phyloP scores from a whole-genome alignment of 1,140 invertebrate species.

The Atta colombica region DNA sequence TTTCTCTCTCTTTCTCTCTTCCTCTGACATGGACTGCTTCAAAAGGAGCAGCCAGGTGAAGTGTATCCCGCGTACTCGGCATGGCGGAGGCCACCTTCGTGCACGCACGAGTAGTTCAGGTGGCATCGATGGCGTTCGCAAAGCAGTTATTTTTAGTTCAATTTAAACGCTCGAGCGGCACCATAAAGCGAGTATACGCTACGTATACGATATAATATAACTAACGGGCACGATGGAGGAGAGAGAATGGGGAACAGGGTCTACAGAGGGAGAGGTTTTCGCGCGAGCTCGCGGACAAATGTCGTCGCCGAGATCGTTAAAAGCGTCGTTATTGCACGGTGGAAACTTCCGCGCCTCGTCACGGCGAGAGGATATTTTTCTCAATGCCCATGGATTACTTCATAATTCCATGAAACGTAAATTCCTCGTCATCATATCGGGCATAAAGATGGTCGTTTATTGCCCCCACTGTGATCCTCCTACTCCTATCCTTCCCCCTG shows the following conservation, averaged over 20 bases:
- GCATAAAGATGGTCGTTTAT: constrained; percentile 45
- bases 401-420: constrained; percentile 44
- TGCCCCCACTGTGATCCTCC: not conserved
- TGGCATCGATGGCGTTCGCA: constrained; percentile 71
- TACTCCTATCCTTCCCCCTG: not conserved
- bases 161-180: constrained; percentile 84
- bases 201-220: constrained; percentile 51
- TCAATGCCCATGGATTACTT: constrained; percentile 8
- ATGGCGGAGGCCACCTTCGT: constrained; percentile 75
- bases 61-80: constrained; percentile 57
- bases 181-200: constrained; percentile 77
- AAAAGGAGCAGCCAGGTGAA: constrained; percentile 73
- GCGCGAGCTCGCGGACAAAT: constrained; percentile 68
- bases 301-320: constrained; percentile 67
- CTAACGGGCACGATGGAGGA: not conserved
- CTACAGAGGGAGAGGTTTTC: constrained; percentile 23
- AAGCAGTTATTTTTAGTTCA: constrained; percentile 86
- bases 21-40: constrained; percentile 72
- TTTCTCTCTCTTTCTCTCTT: constrained; percentile 34
- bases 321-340: constrained; percentile 57
- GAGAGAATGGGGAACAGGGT: not conserved
- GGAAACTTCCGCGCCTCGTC: constrained; percentile 18
- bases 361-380: not conserved
- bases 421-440: constrained; percentile 30
- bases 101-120: constrained; percentile 79